Evolutionary conservation across 2,797 vertebrate genomes (phyloP).

Genomic region (Microctenopoma lineatum): DNA sequence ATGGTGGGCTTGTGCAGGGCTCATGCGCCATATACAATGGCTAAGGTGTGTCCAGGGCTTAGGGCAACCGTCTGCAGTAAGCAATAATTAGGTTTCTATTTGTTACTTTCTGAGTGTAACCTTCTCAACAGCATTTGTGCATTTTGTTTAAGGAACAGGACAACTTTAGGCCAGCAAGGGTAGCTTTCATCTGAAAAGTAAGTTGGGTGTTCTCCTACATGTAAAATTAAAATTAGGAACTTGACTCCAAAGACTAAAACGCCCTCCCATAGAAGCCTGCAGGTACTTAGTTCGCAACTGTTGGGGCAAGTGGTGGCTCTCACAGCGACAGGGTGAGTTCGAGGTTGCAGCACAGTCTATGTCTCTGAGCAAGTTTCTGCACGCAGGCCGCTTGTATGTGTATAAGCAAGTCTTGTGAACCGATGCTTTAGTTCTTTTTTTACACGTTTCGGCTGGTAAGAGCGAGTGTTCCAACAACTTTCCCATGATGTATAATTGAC

Average conservation of each 20-base stretch:
- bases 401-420: constrained; percentile 52
- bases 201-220: constrained; percentile 1
- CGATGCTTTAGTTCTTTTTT: constrained; percentile 55
- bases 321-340: constrained; percentile 70
- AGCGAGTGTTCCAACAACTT: constrained; percentile 63
- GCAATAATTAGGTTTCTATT: neutral
- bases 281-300: constrained; percentile 41
- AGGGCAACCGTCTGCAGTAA: no score
- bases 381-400: constrained; percentile 56
- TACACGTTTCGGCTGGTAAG: constrained; percentile 73
- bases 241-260: constrained; percentile 3
- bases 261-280: constrained; percentile 18
- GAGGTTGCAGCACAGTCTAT: constrained; percentile 68
- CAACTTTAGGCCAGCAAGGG: neutral
- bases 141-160: neutral
- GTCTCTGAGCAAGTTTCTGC: constrained; percentile 74
- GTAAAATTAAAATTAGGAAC: neutral
- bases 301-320: constrained; percentile 39
- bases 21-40: no score
- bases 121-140: neutral
- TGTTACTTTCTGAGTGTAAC: neutral
- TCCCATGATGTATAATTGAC: constrained; percentile 60
- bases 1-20: no score
- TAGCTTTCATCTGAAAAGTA: neutral
- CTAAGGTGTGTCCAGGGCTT: no score